These are phyloP conservation scores for Alcedo atthis DNA, from an alignment of 2,797 vertebrate genomes.

Conservation along the genomic window DNA sequence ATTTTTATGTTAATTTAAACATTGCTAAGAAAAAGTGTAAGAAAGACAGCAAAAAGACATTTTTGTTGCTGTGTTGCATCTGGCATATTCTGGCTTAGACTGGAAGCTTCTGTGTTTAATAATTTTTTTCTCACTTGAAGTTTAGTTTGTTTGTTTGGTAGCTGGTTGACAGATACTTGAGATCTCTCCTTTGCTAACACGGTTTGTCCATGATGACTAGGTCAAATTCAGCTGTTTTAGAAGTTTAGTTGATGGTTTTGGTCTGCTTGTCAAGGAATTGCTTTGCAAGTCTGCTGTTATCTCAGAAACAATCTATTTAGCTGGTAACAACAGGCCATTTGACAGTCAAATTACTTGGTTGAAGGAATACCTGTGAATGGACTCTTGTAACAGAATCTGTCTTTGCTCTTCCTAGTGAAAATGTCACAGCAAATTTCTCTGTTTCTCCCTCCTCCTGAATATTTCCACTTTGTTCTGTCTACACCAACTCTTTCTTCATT, in stretches of 20 bases:
- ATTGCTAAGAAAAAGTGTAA: not conserved
- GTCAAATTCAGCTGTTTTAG: not conserved
- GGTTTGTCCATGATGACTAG: not conserved
- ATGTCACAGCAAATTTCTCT: not conserved
- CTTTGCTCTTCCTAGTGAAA: not conserved
- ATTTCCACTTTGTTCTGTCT: not conserved
- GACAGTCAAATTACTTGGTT: not conserved
- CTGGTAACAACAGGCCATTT: not conserved
- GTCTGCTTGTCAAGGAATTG: not conserved
- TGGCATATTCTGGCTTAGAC: not conserved
- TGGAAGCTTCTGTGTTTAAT: not conserved
- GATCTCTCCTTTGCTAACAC: not conserved
- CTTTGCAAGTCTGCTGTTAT: not conserved
- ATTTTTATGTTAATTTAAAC: not conserved
- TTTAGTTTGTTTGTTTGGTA: not conserved
- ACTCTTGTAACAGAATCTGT: not conserved
- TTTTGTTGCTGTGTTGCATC: not conserved
- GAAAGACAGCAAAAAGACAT: not conserved
- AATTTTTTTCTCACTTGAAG: not conserved
- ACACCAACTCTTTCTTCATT: not conserved
- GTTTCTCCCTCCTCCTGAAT: fast-evolving
- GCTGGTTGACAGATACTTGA: not conserved
- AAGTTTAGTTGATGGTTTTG: not conserved
- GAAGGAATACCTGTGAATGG: not conserved
- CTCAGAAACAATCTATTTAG: not conserved